Base-by-base conservation (phyloP, 1,140 invertebrate genomes). In the Paralvinella palmiformis region DNA sequence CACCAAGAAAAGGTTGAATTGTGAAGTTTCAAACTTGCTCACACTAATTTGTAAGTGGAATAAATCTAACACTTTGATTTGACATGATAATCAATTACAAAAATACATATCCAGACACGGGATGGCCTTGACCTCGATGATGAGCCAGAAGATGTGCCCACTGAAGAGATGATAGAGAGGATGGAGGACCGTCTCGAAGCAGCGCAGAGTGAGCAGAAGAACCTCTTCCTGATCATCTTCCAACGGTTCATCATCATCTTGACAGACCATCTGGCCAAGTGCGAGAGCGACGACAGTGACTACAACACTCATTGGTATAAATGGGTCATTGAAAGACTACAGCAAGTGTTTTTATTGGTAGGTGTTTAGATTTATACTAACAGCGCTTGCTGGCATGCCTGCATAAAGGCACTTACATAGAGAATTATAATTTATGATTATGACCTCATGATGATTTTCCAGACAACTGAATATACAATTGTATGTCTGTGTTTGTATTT, bases 161-260 rank as follows among this genome's bases (percentile, higher is more conserved):
- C 77, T 45, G 81, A 83, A 64, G 83, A 84, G 61, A 87, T 88
- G 70, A 89, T 97, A 1, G 94, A 97, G 76, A 86, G 91, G 64
- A 95, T 96, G 91, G 94, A 97, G 78, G 95, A 97, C 78, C 89
- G 90, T 69, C 78, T 97, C 61, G 95, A 98, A 82, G 87, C 89
- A 32, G 92, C 92, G 0, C 92, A 96, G 81, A 91, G 91, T 63
- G 93, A 97, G 81, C 93, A 96, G 78, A 98, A 98, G 81, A 93
- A 95, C 81, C 82, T 98, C 22, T 98, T 98, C 75, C 86, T 98
- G 10, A 96, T 98, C 75, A 92, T 98, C 72, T 97, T 98, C 80
- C 94, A 97, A 88, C 85, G 95, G 68, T 98, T 99, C 80, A 98
- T 98, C 66, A 97, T 98, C 90, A 93, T 96, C 69, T 84, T 99